phyloP scores from a whole-genome alignment of 1,140 invertebrate species.

The Nasonia longicornis region DNA sequence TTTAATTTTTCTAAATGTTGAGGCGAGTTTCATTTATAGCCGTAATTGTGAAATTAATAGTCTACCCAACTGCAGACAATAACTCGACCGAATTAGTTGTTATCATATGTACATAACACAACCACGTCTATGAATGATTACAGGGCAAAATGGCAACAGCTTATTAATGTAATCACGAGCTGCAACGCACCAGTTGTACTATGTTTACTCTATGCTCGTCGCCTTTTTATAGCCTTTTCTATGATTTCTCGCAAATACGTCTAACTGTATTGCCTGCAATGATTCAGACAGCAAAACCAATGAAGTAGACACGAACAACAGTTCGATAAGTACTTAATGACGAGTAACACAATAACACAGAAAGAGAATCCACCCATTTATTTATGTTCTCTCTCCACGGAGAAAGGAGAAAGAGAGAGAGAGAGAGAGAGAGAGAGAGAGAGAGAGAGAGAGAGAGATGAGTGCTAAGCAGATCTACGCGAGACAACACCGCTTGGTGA shows the following conservation, averaged over 20 bases:
- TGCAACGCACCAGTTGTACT: neutral
- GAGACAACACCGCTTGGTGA: conserved; percentile 7
- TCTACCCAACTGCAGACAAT: too few species aligned
- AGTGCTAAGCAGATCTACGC: conserved; percentile 1
- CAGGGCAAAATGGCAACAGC: neutral
- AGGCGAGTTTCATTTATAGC: neutral
- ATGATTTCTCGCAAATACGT: neutral
- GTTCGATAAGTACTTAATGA: conserved; percentile 62
- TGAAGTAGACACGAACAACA: conserved; percentile 58
- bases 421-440: conserved; percentile 6
- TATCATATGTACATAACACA: neutral
- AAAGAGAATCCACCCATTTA: conserved; percentile 34
- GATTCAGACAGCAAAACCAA: conserved; percentile 52
- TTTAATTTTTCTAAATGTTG: neutral
- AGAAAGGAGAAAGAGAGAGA: conserved; percentile 43
- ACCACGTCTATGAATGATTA: neutral
- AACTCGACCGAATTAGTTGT: neutral
- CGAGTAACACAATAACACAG: conserved; percentile 43
- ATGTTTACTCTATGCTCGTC: neutral
- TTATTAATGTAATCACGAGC: conserved; percentile 2
- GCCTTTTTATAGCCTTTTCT: too few species aligned
- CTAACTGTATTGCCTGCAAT: neutral
- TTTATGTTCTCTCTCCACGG: neutral
- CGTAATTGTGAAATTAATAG: neutral
- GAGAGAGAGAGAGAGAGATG: conserved; percentile 40